Evolutionary conservation across 2,797 vertebrate species (phyloP).

Genomic region (Typhlichthys eigenmanni): DNA sequence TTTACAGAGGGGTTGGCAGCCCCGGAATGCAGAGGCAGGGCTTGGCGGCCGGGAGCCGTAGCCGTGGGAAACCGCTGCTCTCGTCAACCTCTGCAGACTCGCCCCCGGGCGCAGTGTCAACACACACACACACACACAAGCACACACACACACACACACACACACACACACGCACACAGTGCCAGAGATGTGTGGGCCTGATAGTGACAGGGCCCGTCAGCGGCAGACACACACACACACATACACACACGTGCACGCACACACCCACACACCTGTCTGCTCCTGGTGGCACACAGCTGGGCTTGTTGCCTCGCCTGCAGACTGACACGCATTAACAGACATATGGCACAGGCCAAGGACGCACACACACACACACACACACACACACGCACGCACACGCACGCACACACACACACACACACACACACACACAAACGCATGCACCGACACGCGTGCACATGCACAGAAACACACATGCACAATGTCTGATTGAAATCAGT

Average conservation of each 20-base stretch:
- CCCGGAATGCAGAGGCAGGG: conserved; percentile 90
- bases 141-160: conserved; percentile 60
- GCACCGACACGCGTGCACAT: background rate
- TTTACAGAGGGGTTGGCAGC: conserved; percentile 91
- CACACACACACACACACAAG: conserved; percentile 79
- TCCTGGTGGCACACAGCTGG: conserved; percentile 71
- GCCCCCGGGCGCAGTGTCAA: conserved; percentile 88
- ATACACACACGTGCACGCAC: conserved; percentile 41
- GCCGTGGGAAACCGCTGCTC: conserved; percentile 95
- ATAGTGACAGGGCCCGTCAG: conserved; percentile 92
- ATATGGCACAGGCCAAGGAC: conserved; percentile 69
- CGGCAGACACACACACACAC: conserved; percentile 52
- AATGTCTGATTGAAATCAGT: too few relatives aligned
- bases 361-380: conserved; percentile 25
- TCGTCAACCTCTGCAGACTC: conserved; percentile 89
- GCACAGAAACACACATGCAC: background rate
- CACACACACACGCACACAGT: conserved; percentile 77
- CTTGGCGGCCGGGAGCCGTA: conserved; percentile 77
- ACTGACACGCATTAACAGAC: conserved; percentile 76
- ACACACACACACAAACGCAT: too few relatives aligned
- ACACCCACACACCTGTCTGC: conserved; percentile 38
- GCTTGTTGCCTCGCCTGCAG: conserved; percentile 71
- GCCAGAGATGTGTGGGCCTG: conserved; percentile 91
- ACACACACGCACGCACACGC: background rate
- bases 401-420: background rate